These are phyloP conservation scores for Thaumetopoea pityocampa DNA, from an alignment of 1,140 invertebrate genomes.

Conservation along the genomic window DNA sequence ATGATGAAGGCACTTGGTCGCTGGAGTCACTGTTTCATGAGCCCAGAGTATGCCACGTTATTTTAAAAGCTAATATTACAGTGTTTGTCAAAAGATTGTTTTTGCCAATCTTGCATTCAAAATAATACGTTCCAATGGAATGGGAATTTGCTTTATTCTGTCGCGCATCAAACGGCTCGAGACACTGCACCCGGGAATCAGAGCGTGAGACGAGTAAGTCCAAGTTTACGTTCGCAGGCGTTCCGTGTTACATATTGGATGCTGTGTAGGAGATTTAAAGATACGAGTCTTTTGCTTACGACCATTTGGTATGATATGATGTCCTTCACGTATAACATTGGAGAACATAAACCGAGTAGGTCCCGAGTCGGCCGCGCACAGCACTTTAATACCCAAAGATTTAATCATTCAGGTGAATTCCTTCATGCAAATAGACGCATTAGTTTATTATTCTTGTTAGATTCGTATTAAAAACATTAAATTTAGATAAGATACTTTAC, in stretches of 20 bases:
- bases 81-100: background rate
- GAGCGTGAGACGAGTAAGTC: slow-evolving; percentile 29
- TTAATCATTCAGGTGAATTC: too few species aligned
- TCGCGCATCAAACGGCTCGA: slow-evolving; percentile 15
- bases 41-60: background rate
- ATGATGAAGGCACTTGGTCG: too few species aligned
- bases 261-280: background rate
- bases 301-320: background rate
- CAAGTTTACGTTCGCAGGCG: slow-evolving; percentile 25
- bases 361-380: too few species aligned
- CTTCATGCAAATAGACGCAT: too few species aligned
- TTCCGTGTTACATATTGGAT: slow-evolving; percentile 9
- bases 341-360: too few species aligned
- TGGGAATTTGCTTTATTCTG: slow-evolving; percentile 16
- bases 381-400: too few species aligned
- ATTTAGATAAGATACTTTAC: too few species aligned
- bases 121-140: slow-evolving; percentile 9
- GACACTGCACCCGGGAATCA: slow-evolving; percentile 24
- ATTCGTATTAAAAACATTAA: too few species aligned
- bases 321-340: too few species aligned
- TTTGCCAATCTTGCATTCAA: too few species aligned
- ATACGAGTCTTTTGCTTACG: background rate
- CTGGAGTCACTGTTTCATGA: too few species aligned
- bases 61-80: background rate
- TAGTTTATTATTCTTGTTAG: too few species aligned